These are phyloP conservation scores for Carassius auratus DNA, from an alignment of 2,113 vertebrate genomes.

Conservation along the genomic window DNA sequence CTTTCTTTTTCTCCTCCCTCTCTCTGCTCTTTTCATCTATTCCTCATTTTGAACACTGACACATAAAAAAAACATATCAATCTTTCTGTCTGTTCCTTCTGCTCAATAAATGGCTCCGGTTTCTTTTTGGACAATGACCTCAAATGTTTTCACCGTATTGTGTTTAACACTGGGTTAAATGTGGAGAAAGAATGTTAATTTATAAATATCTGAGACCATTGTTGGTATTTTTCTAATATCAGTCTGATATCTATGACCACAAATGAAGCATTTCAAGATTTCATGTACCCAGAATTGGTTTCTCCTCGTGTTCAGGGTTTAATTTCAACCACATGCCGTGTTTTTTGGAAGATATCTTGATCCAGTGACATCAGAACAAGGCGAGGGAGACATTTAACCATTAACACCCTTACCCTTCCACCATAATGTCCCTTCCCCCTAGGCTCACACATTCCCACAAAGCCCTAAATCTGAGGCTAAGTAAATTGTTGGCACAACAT, in stretches of 20 bases:
- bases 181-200: not conserved
- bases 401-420: constrained; percentile 50
- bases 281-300: not conserved
- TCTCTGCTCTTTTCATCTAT: constrained; percentile 29
- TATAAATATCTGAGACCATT: not conserved
- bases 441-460: constrained; percentile 28
- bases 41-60: constrained; percentile 32
- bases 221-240: not conserved
- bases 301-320: not conserved
- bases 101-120: constrained; percentile 62
- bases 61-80: not conserved
- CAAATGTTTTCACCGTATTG: constrained; percentile 57
- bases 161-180: not conserved
- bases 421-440: constrained; percentile 30
- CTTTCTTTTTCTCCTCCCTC: constrained; percentile 27
- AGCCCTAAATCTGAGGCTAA: constrained; percentile 26
- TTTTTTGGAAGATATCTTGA: constrained; percentile 19
- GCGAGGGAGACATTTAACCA: constrained; percentile 50
- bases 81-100: not conserved
- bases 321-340: constrained; percentile 8
- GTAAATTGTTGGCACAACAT: constrained; percentile 58
- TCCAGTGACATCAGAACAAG: constrained; percentile 20
- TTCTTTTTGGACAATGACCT: constrained; percentile 71
- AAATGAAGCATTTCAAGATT: not conserved
- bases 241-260: not conserved